Conservation (phyloP, 2,113 vertebrate genomes). For the Apeltes quadracus region DNA sequence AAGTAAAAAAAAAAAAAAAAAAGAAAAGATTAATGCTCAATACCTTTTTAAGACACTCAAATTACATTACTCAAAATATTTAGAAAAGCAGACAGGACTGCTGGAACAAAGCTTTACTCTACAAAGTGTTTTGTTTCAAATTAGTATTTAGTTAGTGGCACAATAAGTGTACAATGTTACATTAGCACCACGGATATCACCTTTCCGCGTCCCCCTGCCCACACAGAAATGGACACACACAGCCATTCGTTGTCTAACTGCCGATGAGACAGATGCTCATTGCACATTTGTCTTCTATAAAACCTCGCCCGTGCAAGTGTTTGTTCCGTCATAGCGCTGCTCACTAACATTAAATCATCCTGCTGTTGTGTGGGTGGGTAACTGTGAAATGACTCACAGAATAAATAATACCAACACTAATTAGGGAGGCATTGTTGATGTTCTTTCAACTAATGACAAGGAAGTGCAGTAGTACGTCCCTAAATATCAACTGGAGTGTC, state of each 20-base stretch:
- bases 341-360: conserved; percentile 69
- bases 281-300: conserved; percentile 58
- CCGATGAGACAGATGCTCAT: conserved; percentile 62
- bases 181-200: conserved; percentile 55
- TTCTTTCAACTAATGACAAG: conserved; percentile 57
- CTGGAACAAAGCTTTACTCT: background rate
- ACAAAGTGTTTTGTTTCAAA: conserved; percentile 33
- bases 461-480: conserved; percentile 38
- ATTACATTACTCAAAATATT: background rate
- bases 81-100: background rate
- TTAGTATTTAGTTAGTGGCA: conserved; percentile 32
- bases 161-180: conserved; percentile 24
- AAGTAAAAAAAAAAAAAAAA: too few species aligned
- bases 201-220: conserved; percentile 32
- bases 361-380: conserved; percentile 65
- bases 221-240: conserved; percentile 10
- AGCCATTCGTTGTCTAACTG: conserved; percentile 2
- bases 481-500: conserved; percentile 45
- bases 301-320: conserved; percentile 54
- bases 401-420: conserved; percentile 62
- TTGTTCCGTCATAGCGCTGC: conserved; percentile 55
- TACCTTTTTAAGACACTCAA: background rate
- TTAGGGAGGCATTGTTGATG: conserved; percentile 65
- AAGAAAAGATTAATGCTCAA: conserved; percentile 16
- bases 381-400: conserved; percentile 69